Base-by-base conservation (phyloP, 2,113 vertebrate genomes). In the Pseudorectes ferrugineus region DNA sequence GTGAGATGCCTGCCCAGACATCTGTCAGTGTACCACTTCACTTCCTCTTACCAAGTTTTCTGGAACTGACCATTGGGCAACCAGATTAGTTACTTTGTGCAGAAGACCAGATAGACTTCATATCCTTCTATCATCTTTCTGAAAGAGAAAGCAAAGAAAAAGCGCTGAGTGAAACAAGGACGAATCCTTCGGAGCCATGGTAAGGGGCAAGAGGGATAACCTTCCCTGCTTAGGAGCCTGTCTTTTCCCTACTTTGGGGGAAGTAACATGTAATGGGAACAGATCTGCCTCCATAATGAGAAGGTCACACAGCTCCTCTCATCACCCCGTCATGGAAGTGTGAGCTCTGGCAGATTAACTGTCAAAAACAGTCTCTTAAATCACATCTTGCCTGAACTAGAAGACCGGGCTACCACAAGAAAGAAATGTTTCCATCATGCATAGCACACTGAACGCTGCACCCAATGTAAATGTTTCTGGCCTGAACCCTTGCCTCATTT, bases 311-410 rank as follows among this genome's bases (percentile, higher is more conserved):
- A 81, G 61, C n/a, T 85, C 36, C 36, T 84, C 55, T 81, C 48
- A n/a, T n/a, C 83, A 59, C 48, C 24, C 35, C 0, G 0, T 71
- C 80, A 26, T 1, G 2, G 24, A 92, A 35, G 35, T 25, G 43
- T 1, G 10, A 94, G 46, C 10, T 80, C 65, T 55, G 17, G 46
- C 62, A 74, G 68, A 55, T 55, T 4, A 86, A 35, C 65, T 75
- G 51, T 81, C 72, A 67, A 43, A 75, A 85, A 3, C 25, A 31
- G 20, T n/a, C 74, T 54, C 59, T 31, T 70, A n/a, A 82, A 57
- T 58, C 43, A 26, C 15, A 26, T 45, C 80, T 71, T 35, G 38
- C 46, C 85, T 58, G 42, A 74, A 42, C 33, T 61, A 38, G 23
- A 73, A 54, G 29, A 46, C 18, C 2, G 3, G 63, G 21, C 49